Percentiles rank a stretch among this genome's conserved stretches.
Conservation (phyloP, 2,113 vertebrate genomes). For the Numida meleagris region DNA sequence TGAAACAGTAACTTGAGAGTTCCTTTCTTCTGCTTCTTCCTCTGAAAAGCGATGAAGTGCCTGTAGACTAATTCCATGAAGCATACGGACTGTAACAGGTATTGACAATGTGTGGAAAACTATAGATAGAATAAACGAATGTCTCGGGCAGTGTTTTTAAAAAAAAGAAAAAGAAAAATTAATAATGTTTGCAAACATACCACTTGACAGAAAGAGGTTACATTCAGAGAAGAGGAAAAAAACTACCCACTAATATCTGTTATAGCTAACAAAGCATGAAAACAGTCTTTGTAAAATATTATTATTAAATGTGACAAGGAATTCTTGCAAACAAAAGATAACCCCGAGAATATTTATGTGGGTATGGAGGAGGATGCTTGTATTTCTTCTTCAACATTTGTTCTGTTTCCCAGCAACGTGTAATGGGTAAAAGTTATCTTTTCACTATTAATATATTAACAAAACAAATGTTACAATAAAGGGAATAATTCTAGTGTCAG, state of each 20-base stretch:
- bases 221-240: neutral
- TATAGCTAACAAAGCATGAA: neutral
- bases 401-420: conserved; percentile 57
- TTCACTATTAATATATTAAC: conserved; percentile 11
- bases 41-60: neutral
- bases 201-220: neutral
- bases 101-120: neutral
- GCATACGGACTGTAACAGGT: neutral
- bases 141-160: neutral
- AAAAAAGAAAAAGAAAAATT: neutral
- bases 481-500: conserved; percentile 33
- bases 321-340: neutral
- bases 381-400: conserved; percentile 52
- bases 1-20: neutral
- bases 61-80: neutral
- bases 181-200: neutral
- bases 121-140: neutral
- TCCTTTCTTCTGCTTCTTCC: neutral
- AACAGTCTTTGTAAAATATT: neutral
- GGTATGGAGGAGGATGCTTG: neutral
- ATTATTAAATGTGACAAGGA: neutral
- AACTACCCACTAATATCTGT: neutral
- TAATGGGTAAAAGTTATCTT: conserved; percentile 30
- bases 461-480: conserved; percentile 20
- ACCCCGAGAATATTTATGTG: neutral